phyloP scores from a whole-genome alignment of 92 coral and sea anemone species.

The Bergia puertoricense region DNA sequence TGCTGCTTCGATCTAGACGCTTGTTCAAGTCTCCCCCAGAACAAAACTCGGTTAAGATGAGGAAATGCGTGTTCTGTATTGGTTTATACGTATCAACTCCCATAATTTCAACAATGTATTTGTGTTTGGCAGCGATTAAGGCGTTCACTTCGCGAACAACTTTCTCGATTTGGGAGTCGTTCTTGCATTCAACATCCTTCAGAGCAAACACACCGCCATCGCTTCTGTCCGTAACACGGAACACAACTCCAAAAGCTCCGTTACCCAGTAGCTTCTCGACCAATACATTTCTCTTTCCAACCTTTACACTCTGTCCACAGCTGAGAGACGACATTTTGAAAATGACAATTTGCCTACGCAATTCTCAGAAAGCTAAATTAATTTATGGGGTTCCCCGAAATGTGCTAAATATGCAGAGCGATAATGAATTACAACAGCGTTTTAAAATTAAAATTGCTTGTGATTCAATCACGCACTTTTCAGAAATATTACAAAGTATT shows the following conservation, averaged over 20 bases:
- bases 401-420: not conserved
- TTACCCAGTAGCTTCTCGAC: conserved; percentile 49
- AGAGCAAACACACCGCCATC: conserved; percentile 54
- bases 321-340: conserved; percentile 14
- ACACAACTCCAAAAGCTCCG: conserved; percentile 82
- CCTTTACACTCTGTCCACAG: conserved; percentile 47
- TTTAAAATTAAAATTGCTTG: not conserved
- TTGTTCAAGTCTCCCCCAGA: conserved; percentile 41
- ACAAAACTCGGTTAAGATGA: conserved; percentile 66
- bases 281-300: conserved; percentile 45
- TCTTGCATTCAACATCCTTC: conserved; percentile 57
- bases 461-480: not conserved
- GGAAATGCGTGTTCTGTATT: conserved; percentile 12
- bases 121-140: conserved; percentile 52
- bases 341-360: too few species aligned
- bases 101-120: conserved; percentile 48
- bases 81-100: conserved; percentile 44
- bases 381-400: conserved; percentile 1
- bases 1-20: conserved; percentile 57
- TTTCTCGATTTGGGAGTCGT: conserved; percentile 41
- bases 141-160: conserved; percentile 56
- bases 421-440: not conserved
- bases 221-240: conserved; percentile 48
- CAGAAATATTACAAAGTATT: not conserved
- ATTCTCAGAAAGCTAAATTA: conserved; percentile 12